Evolutionary conservation across 2,888 invertebrate genomes (phyloP).

Genomic region (Ochropleura leucogaster): DNA sequence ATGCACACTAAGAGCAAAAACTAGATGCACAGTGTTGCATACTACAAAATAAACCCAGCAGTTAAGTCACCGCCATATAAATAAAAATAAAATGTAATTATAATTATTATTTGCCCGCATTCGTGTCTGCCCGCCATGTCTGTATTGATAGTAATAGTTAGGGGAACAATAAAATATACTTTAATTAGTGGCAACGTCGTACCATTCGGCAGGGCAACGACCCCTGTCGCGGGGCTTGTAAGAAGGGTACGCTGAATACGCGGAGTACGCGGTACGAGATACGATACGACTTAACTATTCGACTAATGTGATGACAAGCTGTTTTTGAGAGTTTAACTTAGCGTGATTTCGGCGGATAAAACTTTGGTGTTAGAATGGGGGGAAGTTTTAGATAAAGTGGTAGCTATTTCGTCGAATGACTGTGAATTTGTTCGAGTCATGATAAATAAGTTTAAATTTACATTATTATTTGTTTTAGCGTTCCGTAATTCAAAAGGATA

Average conservation of each 20-base stretch:
- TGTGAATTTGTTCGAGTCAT: slow-evolving; percentile 29
- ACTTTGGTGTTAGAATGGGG: slow-evolving; percentile 51
- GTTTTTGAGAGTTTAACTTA: slow-evolving; percentile 43
- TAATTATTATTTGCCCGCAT: slow-evolving; percentile 90
- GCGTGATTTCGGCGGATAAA: slow-evolving; percentile 56
- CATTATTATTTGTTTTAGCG: neutral
- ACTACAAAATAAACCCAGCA: slow-evolving; percentile 27
- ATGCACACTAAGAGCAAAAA: slow-evolving; percentile 32
- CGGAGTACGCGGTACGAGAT: slow-evolving; percentile 65
- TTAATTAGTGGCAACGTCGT: slow-evolving; percentile 82
- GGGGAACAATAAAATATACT: slow-evolving; percentile 90
- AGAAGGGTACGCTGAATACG: slow-evolving; percentile 61
- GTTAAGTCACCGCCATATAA: slow-evolving; percentile 50
- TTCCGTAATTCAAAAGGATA: too few relatives aligned
- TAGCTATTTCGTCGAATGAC: slow-evolving; percentile 41
- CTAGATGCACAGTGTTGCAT: slow-evolving; percentile 25
- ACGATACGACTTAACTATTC: slow-evolving; percentile 59
- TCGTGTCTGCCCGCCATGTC: slow-evolving; percentile 82
- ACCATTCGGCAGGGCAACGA: slow-evolving; percentile 73
- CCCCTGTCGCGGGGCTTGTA: slow-evolving; percentile 61
- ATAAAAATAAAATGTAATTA: slow-evolving; percentile 88
- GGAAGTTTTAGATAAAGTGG: slow-evolving; percentile 37
- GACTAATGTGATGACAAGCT: slow-evolving; percentile 57
- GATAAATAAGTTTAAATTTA: slow-evolving; percentile 10
- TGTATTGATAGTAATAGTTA: slow-evolving; percentile 84